phyloP scores from a whole-genome alignment of 2,113 vertebrate species.

The Lepus americanus region DNA sequence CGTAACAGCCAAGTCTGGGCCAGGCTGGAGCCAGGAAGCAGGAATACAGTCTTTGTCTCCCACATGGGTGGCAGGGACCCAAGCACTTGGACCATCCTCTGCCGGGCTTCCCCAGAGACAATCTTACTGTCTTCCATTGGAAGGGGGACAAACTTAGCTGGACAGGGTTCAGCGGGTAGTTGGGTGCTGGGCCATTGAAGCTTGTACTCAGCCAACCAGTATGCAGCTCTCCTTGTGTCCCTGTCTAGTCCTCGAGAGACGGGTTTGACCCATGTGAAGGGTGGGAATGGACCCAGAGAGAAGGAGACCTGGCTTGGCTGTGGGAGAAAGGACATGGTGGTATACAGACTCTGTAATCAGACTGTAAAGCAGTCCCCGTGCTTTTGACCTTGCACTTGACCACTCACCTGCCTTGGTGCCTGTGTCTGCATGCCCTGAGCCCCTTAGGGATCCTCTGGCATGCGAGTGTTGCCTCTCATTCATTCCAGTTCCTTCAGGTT shows the following conservation, averaged over 20 bases:
- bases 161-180: not conserved
- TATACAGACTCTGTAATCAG: not conserved
- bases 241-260: not conserved
- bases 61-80: too few species aligned
- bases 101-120: not conserved
- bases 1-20: too few species aligned
- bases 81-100: too few species aligned
- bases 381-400: not conserved
- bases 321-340: not conserved
- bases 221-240: not conserved
- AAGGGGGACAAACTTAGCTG: not conserved
- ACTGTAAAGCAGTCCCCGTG: not conserved
- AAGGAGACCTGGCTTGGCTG: not conserved
- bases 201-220: not conserved
- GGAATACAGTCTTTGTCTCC: too few species aligned
- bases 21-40: too few species aligned
- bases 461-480: fast-evolving
- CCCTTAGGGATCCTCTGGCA: not conserved
- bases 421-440: not conserved
- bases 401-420: not conserved
- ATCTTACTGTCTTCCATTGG: not conserved
- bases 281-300: not conserved
- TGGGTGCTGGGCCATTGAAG: too few species aligned
- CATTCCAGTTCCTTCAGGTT: not conserved
- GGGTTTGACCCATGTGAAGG: not conserved